These are phyloP conservation scores for Spizaetus ornatus DNA, from an alignment of 2,113 vertebrate genomes.

Conservation along the genomic window DNA sequence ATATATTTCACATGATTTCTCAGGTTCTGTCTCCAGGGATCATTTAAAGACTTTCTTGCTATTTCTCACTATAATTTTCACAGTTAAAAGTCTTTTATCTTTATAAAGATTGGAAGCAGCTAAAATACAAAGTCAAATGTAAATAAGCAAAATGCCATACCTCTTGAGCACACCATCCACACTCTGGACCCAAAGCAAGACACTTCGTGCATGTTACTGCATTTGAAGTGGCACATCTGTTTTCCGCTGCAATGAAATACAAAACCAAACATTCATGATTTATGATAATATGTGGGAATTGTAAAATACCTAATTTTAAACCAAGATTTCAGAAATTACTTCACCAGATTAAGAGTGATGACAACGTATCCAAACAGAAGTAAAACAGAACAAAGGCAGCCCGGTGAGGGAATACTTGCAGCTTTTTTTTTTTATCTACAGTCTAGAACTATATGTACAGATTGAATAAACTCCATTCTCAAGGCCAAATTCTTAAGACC, in stretches of 20 bases:
- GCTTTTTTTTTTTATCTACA: background rate
- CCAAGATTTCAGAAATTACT: constrained; percentile 24
- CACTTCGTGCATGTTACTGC: constrained; percentile 84
- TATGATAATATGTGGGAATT: background rate
- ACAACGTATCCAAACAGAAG: background rate
- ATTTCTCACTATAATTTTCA: constrained; percentile 16
- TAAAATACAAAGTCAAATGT: background rate
- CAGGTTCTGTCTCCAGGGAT: constrained; percentile 35
- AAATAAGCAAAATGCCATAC: constrained; percentile 69
- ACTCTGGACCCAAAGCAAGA: constrained; percentile 87
- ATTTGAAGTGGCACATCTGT: constrained; percentile 79
- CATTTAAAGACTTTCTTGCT: constrained; percentile 32
- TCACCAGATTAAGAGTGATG: constrained; percentile 22
- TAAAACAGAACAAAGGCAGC: background rate
- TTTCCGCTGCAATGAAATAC: constrained; percentile 79
- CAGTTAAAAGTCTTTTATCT: background rate
- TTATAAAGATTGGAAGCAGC: background rate
- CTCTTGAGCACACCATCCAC: constrained; percentile 94
- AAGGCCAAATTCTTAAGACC: background rate
- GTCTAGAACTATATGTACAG: background rate
- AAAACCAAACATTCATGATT: constrained; percentile 40
- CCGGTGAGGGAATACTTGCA: background rate
- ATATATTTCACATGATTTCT: constrained; percentile 45
- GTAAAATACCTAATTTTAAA: constrained; percentile 50
- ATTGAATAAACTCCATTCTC: background rate